A percentile compares a stretch with the other conserved stretches of the same genome.
These are phyloP conservation scores for Danio jaintianensis DNA, from an alignment of 2,797 vertebrate species.

Conservation along the genomic window DNA sequence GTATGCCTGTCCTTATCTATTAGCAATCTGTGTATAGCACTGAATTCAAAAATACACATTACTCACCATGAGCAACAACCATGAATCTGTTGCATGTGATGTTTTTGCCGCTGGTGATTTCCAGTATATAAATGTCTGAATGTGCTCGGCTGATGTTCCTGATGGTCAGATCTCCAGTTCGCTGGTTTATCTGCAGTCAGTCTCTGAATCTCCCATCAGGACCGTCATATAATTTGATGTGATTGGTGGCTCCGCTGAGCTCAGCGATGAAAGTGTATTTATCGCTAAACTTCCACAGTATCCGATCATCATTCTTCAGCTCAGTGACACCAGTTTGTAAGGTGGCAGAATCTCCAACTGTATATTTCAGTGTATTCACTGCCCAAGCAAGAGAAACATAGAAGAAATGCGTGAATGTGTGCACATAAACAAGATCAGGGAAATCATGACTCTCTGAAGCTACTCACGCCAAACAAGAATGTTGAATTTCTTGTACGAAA, in stretches of 20 bases:
- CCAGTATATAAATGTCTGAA: slow-evolving; percentile 3
- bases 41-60: not conserved
- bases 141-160: slow-evolving; percentile 19
- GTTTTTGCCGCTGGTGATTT: not conserved
- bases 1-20: not conserved
- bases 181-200: not conserved
- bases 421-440: not conserved
- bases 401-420: not conserved
- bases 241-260: not conserved
- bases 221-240: not conserved
- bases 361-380: not conserved
- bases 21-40: not conserved
- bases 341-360: not conserved
- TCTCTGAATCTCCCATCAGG: slow-evolving; percentile 4
- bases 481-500: not conserved
- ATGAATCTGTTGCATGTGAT: not conserved
- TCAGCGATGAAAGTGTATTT: not conserved
- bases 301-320: not conserved
- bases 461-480: not conserved
- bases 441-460: not conserved
- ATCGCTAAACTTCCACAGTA: slow-evolving; percentile 10
- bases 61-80: slow-evolving; percentile 6
- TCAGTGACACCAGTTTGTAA: not conserved
- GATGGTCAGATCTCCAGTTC: slow-evolving; percentile 21
- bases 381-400: not conserved